Evolutionary conservation across 2,888 invertebrate genomes (phyloP), one percentile per base, ranked within the genome.

Genomic region (Luperina nickerlii): DNA sequence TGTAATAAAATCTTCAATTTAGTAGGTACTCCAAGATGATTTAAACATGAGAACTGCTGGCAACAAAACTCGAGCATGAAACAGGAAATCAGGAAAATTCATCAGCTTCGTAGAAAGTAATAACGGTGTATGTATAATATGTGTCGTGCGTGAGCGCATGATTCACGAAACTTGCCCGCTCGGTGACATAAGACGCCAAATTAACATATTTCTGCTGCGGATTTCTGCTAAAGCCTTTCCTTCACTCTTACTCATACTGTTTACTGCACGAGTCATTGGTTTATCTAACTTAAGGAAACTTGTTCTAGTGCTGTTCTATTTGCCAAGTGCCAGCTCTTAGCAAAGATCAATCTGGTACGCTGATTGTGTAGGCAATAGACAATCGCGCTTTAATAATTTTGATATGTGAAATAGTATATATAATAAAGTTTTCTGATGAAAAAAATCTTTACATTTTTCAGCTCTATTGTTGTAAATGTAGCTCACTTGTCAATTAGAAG

Each of bases 111-210:
- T 95, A 96, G 96, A 96, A 96, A 96, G 96, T 96, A 96, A 95
- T 96, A 96, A 96, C 96, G 96, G 96, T 96, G 92, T 91, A 91
- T 83, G 83, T 88, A 85, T 90, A 91, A 92, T 92, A 92, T 92
- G 94, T 92, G 92, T 86, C 85, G 89, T 90, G 91, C 92, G 91
- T 92, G 90, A 79, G 90, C 90, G 91, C 92, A 93, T 97, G 97
- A 97, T 95, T 96, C 97, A 97, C 96, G 91, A 95, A 95, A 92
- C 93, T 92, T 76, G 83, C 92, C 88, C 90, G 87, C 90, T 90
- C 90, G 90, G 96, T 96, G 96, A 97, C 96, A 96, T 97, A 97
- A 97, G 96, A 95, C 95, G 93, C 94, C 89, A 91, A 96, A 96
- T 96, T 95, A 95, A 94, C 96, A 96, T 96, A 95, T 94, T 93